These are phyloP conservation scores for Phengaris alcon DNA, from an alignment of 2,888 invertebrate species.

Conservation along the genomic window DNA sequence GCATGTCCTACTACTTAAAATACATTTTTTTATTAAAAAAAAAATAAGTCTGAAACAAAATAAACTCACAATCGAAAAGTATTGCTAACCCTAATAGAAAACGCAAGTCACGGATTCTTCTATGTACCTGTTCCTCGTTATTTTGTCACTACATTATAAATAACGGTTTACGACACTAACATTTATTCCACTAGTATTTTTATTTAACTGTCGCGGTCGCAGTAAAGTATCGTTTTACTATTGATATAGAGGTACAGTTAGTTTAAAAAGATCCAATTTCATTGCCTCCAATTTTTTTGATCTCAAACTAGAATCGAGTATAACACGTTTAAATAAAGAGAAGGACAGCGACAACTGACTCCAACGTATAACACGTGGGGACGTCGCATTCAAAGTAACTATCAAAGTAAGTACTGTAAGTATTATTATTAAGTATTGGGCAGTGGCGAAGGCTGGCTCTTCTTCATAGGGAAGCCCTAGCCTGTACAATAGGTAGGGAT, in stretches of 20 bases:
- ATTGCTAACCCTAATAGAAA: not conserved
- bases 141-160: slow-evolving; percentile 36
- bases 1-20: no score
- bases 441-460: no score
- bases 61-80: not conserved
- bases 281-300: not conserved
- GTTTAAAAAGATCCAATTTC: not conserved
- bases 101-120: slow-evolving; percentile 16
- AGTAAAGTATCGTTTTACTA: slow-evolving; percentile 2
- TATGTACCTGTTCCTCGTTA: slow-evolving; percentile 30
- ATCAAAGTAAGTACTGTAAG: no score
- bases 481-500: no score
- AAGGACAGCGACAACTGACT: no score
- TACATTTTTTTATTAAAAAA: no score
- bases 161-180: slow-evolving; percentile 33
- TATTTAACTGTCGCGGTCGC: not conserved
- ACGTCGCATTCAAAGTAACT: no score
- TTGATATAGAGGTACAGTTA: slow-evolving; percentile 3
- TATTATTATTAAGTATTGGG: no score
- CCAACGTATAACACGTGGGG: no score
- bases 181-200: not conserved
- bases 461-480: no score
- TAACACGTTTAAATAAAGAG: no score
- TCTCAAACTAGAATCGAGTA: not conserved
- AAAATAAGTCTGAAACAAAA: no score